Percentiles rank a stretch among this genome's conserved stretches.
Conservation (phyloP, 2,888 invertebrate species). For the Temnothorax rugatulus region DNA sequence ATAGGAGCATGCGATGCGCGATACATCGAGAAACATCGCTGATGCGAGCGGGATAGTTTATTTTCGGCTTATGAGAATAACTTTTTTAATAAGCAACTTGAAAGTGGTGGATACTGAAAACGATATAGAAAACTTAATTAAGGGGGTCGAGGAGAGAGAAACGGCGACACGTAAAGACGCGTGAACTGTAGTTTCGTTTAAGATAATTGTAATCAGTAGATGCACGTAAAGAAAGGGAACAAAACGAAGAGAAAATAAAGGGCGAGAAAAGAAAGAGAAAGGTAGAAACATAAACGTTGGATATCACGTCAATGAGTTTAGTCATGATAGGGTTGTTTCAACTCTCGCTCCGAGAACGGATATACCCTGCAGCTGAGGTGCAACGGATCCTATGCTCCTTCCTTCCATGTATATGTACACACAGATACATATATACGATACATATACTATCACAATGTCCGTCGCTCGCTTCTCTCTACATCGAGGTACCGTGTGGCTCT, state of each 20-base stretch:
- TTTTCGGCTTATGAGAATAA: constrained; percentile 14
- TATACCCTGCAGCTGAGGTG: constrained; percentile 7
- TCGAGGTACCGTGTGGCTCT: constrained; percentile 37
- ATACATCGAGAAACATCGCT: neutral
- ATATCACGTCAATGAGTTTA: constrained; percentile 52
- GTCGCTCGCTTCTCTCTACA: neutral
- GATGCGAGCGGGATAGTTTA: neutral
- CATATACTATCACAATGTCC: neutral
- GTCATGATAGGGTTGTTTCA: constrained; percentile 46
- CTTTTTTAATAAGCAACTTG: constrained; percentile 25
- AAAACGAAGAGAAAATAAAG: neutral
- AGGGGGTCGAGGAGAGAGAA: neutral
- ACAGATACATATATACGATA: neutral
- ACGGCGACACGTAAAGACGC: neutral
- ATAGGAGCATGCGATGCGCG: neutral
- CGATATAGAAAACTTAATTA: neutral
- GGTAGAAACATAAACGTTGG: constrained; percentile 3
- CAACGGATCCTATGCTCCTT: constrained; percentile 14
- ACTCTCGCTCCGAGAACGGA: constrained; percentile 43
- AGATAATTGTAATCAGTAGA: constrained; percentile 22
- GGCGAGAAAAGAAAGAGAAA: neutral
- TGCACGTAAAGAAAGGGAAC: neutral
- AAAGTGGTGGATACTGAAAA: neutral
- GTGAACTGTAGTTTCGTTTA: neutral
- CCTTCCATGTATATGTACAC: neutral